These are phyloP conservation scores for Sylvietta virens DNA, from an alignment of 2,113 vertebrate genomes.

Conservation along the genomic window DNA sequence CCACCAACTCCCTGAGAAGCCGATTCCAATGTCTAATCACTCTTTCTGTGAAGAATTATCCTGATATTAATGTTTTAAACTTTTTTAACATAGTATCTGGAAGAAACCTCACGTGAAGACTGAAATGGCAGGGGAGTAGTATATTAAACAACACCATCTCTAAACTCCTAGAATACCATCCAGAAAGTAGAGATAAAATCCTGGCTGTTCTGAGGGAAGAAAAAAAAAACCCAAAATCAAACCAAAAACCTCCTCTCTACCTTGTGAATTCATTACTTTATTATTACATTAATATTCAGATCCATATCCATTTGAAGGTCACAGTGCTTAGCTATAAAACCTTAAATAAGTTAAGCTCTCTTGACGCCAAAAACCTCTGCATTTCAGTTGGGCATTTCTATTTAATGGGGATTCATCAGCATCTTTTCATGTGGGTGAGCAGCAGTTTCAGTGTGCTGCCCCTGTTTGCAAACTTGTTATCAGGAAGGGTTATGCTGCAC, in stretches of 20 bases:
- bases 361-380: not conserved
- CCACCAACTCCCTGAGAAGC: not conserved
- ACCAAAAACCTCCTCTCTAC: not conserved
- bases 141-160: not conserved
- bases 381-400: not conserved
- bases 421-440: not conserved
- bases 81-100: not conserved
- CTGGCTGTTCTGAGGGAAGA: not conserved
- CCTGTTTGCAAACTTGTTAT: not conserved
- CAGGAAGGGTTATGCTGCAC: not conserved
- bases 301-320: not conserved
- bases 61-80: not conserved
- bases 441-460: not conserved
- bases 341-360: not conserved
- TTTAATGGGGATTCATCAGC: not conserved
- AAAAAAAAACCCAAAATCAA: not conserved
- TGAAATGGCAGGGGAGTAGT: not conserved
- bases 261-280: not conserved
- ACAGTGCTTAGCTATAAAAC: not conserved
- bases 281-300: not conserved
- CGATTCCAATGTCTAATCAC: no score
- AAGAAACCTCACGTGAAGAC: not conserved
- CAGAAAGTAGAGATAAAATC: not conserved
- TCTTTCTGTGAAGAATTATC: not conserved
- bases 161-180: not conserved